A percentile compares a stretch with the other conserved stretches of the same genome.
Conservation (phyloP, 2,888 invertebrate genomes). For the Stenotaenia linearis region DNA sequence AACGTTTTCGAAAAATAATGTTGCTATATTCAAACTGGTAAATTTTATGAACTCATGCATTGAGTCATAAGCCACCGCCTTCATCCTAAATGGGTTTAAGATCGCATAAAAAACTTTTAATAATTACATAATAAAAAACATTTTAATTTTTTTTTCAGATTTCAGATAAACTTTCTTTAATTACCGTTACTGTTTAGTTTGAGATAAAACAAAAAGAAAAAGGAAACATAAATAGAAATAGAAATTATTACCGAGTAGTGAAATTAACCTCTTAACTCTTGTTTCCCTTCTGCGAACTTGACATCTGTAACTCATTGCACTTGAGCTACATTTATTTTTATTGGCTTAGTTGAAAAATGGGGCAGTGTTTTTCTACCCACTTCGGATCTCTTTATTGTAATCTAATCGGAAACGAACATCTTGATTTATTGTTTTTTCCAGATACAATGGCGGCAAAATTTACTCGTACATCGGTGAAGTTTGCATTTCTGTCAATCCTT, state of each 20-base stretch:
- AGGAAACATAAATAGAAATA: too few relatives aligned
- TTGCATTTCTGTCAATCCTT: slow-evolving; percentile 95
- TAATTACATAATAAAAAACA: not conserved
- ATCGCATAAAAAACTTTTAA: too few relatives aligned
- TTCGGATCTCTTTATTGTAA: not conserved
- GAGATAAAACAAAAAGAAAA: too few relatives aligned
- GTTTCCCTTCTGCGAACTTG: not conserved
- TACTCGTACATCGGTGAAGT: slow-evolving; percentile 99
- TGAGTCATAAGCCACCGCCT: slow-evolving; percentile 24
- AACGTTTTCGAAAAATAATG: too few relatives aligned
- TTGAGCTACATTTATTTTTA: slow-evolving; percentile 16
- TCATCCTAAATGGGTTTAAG: not conserved
- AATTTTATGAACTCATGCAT: slow-evolving; percentile 1
- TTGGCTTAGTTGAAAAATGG: not conserved
- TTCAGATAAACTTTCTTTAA: too few relatives aligned
- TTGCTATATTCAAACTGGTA: too few relatives aligned
- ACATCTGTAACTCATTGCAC: not conserved
- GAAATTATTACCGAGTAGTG: not conserved
- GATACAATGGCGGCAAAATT: slow-evolving; percentile 77
- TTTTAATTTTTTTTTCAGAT: not conserved
- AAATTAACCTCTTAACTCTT: not conserved
- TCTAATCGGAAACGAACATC: not conserved
- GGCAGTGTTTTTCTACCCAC: not conserved
- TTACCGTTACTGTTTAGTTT: too few relatives aligned
- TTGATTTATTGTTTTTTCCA: not conserved